Conservation (phyloP, 2,797 vertebrate genomes). For the Oreochromis mossambicus region DNA sequence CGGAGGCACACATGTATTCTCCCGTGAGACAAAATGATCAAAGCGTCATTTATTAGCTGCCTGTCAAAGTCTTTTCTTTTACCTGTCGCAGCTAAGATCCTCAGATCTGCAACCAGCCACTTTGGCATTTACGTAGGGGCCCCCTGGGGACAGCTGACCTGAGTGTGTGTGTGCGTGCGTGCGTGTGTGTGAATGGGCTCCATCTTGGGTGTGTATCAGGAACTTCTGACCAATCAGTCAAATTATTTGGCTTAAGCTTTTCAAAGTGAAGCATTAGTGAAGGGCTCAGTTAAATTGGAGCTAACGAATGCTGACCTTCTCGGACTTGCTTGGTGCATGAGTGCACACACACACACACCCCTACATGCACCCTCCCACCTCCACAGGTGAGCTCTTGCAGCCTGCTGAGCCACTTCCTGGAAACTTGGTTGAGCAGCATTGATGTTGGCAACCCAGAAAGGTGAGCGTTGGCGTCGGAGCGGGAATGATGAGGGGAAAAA, state of each 20-base stretch:
- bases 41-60: neutral
- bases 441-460: constrained; percentile 51
- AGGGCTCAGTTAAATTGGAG: constrained; percentile 58
- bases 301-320: constrained; percentile 49
- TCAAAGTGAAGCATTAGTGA: constrained; percentile 36
- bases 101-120: neutral
- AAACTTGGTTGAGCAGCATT: constrained; percentile 49
- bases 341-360: neutral
- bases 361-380: neutral
- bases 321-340: neutral
- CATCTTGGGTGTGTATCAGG: neutral
- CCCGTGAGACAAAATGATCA: neutral
- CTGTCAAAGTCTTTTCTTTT: neutral
- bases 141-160: constrained; percentile 5
- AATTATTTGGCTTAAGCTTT: constrained; percentile 29
- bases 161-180: neutral
- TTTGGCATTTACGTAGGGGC: neutral
- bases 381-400: constrained; percentile 45
- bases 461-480: constrained; percentile 14
- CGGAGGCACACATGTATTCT: constrained; percentile 18
- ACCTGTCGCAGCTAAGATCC: neutral
- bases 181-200: neutral
- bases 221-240: constrained; percentile 18
- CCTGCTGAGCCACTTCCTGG: constrained; percentile 47
- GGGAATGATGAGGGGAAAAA: constrained; percentile 13